Evolutionary conservation across 2,888 invertebrate species (phyloP), one percentile per base, ranked within the genome.

Genomic region (Epinotia demarniana): DNA sequence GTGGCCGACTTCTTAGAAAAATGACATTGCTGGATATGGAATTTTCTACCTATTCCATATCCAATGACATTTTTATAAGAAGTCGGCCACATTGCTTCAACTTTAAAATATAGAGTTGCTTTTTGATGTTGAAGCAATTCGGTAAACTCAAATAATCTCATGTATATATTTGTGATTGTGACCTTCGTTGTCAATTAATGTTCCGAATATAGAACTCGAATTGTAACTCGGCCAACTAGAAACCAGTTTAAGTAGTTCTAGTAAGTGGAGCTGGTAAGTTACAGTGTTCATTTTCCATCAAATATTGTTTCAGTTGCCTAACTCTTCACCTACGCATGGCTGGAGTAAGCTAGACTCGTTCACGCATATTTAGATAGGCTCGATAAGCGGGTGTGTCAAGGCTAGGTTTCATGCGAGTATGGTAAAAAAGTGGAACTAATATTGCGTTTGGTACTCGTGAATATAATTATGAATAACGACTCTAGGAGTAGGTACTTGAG

Each of bases 361-460:
- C 46, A 70, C 64, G 75, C 64, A 43, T 62, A 33, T 75, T 71
- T 75, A 71, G 75, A 66, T 75, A 71, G 61, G 49, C 18, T 66
- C 61, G 71, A 75, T 75, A 75, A 71, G 64, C 39, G n/a, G 61
- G 71, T 75, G 66, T 66, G 60, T 75, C 66, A 75, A 67, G 53
- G 19, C 27, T 33, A 46, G 39, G 58, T 53, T 53, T 62, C 68
- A 61, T 73, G 68, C 46, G 2, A 27, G 57, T 43, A 19, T 43
- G 19, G 9, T n/a, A 58, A 68, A 68, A 55, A 53, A 5, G 13
- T 23, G 4, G n/a, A 57, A 53, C n/a, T 53, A 39, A 39, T 9
- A 39, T 39, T 39, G 39, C 39, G 39, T 39, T 39, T 39, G 6
- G 13, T 13, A n/a, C n/a, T 53, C 13, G 8, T 53, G n/a, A 53